Evolutionary conservation across 2,888 invertebrate genomes (phyloP), one percentile per base, ranked within the genome.

Genomic region (Acanthosoma haemorrhoidale): DNA sequence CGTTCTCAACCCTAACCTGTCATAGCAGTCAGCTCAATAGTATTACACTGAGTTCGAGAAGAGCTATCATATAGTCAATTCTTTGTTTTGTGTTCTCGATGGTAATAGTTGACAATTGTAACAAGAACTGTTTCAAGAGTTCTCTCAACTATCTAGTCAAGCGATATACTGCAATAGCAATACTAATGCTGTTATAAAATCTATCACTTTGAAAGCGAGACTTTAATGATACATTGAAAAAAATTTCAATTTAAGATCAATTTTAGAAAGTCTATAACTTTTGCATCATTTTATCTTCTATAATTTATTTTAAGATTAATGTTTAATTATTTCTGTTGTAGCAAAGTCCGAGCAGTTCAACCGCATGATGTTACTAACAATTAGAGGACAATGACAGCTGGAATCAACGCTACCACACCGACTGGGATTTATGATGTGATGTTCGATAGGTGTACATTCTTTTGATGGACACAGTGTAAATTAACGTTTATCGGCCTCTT

Each of bases 261-360:
- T n/a, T 16, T 5, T n/a, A 16, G 38, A 36, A 36, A 36, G 38
- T 41, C n/a, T 16, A 41, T 4, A 41, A 8, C 3, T n/a, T 13
- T 29, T 60, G 29, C 21, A 21, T 31, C n/a, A 25, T 29, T 18
- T 21, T 21, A 11, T 58, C 18, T 8, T 25, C 16, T 32, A 13
- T 25, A n/a, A 31, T 29, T 32, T 13, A 31, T 11, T 58, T 18
- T 9, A 58, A 6, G 32, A 58, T 58, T 13, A 58, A 13, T 58
- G 5, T 58, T 58, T 38, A n/a, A 4, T n/a, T 8, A 72, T 61
- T 34, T 43, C 51, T 70, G 11, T 72, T 73, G 13, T 72, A 74
- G 72, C 73, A 74, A 72, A 74, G 74, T 60, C 75, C 75, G 2
- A 72, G 71, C 34, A 39, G 73, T 57, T 71, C 74, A n/a, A 69